Evolutionary conservation across 2,113 vertebrate species (phyloP).

Genomic region (Stigmatopora argus): DNA sequence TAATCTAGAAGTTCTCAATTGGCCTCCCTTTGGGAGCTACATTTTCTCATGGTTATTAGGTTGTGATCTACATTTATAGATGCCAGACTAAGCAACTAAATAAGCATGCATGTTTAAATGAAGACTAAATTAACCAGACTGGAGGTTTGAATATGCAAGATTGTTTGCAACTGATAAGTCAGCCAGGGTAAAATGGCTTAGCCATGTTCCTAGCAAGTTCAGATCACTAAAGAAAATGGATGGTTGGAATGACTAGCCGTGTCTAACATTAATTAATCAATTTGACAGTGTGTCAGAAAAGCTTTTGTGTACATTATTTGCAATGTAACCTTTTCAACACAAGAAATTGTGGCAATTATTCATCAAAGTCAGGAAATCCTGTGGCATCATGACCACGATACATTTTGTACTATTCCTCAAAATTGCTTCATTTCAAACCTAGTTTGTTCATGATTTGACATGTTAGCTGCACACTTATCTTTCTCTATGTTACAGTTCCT

Average conservation of each 20-base stretch:
- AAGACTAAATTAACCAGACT: background rate
- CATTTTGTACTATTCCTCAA: background rate
- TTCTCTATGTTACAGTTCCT: slow-evolving; percentile 21
- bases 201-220: background rate
- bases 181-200: background rate
- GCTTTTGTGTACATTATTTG: background rate
- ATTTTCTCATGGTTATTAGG: background rate
- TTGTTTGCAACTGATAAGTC: background rate
- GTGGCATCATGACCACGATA: background rate
- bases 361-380: slow-evolving; percentile 14
- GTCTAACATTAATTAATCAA: background rate
- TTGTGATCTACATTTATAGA: background rate
- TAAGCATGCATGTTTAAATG: background rate
- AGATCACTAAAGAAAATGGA: background rate
- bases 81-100: background rate
- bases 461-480: background rate
- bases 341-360: background rate
- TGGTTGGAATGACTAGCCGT: background rate
- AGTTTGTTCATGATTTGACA: background rate
- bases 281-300: background rate
- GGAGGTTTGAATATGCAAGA: background rate
- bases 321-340: background rate
- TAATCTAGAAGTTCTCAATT: background rate
- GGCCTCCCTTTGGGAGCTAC: background rate
- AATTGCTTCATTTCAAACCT: background rate